Evolutionary conservation across 2,888 invertebrate species (phyloP).

Genomic region (Quadriops clusia): DNA sequence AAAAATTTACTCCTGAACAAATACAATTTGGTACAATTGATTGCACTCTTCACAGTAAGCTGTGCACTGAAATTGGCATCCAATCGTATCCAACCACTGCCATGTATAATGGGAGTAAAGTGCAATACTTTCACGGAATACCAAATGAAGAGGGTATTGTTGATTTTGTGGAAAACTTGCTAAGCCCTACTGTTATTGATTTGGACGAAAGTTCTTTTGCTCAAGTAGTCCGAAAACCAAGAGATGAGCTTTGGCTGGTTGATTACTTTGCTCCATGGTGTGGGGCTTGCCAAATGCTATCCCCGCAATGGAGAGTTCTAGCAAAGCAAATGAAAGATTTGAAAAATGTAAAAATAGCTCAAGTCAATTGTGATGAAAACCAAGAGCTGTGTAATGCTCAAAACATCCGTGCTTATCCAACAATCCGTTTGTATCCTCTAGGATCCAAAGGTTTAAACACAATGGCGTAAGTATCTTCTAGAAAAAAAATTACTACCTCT

Average conservation of each 20-base stretch:
- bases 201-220: slow-evolving; percentile 45
- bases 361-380: slow-evolving; percentile 55
- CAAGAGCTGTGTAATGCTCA: slow-evolving; percentile 44
- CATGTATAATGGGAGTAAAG: slow-evolving; percentile 47
- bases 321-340: slow-evolving; percentile 44
- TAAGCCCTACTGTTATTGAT: slow-evolving; percentile 42
- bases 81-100: slow-evolving; percentile 58
- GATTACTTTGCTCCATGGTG: slow-evolving; percentile 69
- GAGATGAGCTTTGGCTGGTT: slow-evolving; percentile 50
- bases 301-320: slow-evolving; percentile 53
- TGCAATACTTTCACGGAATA: slow-evolving; percentile 45
- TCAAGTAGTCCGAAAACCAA: slow-evolving; percentile 40
- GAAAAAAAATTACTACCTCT: too few relatives aligned
- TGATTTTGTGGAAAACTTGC: slow-evolving; percentile 50
- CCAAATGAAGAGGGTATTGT: slow-evolving; percentile 47
- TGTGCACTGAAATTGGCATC: slow-evolving; percentile 49
- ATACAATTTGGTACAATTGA: slow-evolving; percentile 55
- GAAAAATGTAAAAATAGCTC: slow-evolving; percentile 45
- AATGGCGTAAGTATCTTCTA: slow-evolving; percentile 37
- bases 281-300: slow-evolving; percentile 57
- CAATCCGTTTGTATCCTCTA: slow-evolving; percentile 53
- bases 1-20: slow-evolving; percentile 35
- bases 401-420: slow-evolving; percentile 54
- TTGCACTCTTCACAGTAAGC: slow-evolving; percentile 47
- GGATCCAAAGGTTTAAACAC: slow-evolving; percentile 40